Evolutionary conservation across 2,113 vertebrate genomes (phyloP).

Genomic region (Bombycilla garrulus): DNA sequence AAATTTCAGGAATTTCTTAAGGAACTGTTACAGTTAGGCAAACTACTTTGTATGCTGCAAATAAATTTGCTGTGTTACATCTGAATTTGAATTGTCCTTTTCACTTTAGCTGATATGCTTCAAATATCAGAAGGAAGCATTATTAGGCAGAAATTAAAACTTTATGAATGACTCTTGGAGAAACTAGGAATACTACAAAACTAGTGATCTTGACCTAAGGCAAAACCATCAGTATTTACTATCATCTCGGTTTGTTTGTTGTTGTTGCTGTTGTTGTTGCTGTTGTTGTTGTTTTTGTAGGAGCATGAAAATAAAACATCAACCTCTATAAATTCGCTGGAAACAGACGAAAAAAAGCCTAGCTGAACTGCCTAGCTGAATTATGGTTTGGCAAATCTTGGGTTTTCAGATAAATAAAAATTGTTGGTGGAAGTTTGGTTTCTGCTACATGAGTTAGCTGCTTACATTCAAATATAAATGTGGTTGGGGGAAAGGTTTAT

Average conservation of each 20-base stretch:
- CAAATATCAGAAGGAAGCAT: background rate
- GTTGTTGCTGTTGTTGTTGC: background rate
- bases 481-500: background rate
- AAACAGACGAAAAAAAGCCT: background rate
- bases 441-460: background rate
- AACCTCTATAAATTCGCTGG: background rate
- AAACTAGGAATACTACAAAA: conserved; percentile 17
- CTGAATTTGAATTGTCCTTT: background rate
- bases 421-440: conserved; percentile 22
- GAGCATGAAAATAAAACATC: conserved; percentile 5
- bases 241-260: background rate
- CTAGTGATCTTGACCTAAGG: background rate
- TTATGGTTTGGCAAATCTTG: background rate
- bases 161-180: conserved; percentile 16
- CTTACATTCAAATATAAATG: background rate
- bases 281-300: background rate
- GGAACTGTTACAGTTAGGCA: background rate
- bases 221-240: background rate
- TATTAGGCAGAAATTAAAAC: conserved; percentile 46
- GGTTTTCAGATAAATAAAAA: conserved; percentile 37
- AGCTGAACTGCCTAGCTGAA: background rate
- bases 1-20: background rate
- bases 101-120: background rate
- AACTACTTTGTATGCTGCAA: background rate
- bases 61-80: background rate